Base-by-base conservation (phyloP, 2,888 invertebrate genomes). In the Chymomyza procnemis region DNA sequence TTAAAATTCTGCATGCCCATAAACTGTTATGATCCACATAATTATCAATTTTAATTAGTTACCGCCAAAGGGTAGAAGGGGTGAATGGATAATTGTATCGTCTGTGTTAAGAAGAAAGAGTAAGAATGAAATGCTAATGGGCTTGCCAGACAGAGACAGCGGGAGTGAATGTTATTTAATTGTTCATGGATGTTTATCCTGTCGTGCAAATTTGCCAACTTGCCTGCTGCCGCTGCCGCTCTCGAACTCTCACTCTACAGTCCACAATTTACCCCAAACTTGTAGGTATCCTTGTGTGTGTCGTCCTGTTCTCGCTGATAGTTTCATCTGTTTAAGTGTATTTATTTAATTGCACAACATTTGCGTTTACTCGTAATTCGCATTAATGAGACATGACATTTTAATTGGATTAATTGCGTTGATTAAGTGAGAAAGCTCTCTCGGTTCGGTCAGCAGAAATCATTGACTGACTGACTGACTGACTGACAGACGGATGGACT, bases 331-430 rank as follows among this genome's bases (percentile, higher is more conserved):
- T 78, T 83, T 74, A 82, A 79, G 77, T 74, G 76, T 78, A 80
- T 82, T 83, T 80, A 83, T 83, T 83, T 83, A 85, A 85, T 83
- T 83, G 83, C 76, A 73, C 74, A 79, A 74, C 77, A 85, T 82
- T 85, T 70, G 63, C 67, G 62, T 69, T 85, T 80, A 41, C 34
- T 41, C 34, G 34, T 41, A 85, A 85, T 80, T 71, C 76, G 77
- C 74, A 76, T 83, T 85, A 83, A 83, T 85, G 83, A 73, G 79
- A 83, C 83, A 85, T 83, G 85, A 80, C 83, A 80, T 83, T 85
- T 85, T 82, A 83, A 83, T 83, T 83, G 85, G 85, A 85, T 83
- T 82, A 83, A 85, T 80, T 85, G 79, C 75, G 70, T 74, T 80
- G 80, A 85, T 83, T 83, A 75, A 82, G 85, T 80, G 78, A 55